Base-by-base conservation (phyloP, 2,888 invertebrate genomes). In the Phymatocera aterrima region DNA sequence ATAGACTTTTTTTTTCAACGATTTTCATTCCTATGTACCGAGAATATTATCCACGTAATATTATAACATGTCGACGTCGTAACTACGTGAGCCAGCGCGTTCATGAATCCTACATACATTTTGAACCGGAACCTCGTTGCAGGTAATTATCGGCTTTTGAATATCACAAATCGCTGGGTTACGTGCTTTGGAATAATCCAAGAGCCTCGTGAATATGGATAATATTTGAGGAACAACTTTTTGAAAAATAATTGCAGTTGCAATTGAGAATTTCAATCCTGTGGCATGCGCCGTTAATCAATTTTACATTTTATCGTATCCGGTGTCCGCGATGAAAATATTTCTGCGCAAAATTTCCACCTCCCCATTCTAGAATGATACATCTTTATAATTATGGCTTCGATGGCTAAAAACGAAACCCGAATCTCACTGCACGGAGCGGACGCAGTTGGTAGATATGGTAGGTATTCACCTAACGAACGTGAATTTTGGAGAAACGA, bases 31-130 rank as follows among this genome's bases (percentile, higher is more conserved):
- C n/a, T n/a, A n/a, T n/a, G n/a, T n/a, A n/a, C n/a, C n/a, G n/a
- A n/a, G n/a, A n/a, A n/a, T n/a, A n/a, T n/a, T n/a, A n/a, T 0
- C 18, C 8, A 24, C 28, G 43, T 89, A 89, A 88, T 87, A 81
- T 6, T 6, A 18, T 15, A 28, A 12, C 5, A 61, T n/a, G n/a
- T 18, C n/a, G 24, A 40, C 24, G 18, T 74, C 74, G n/a, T 34
- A 15, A n/a, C n/a, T 68, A 68, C 77, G 77, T 77, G 65, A 77
- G 65, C n/a, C n/a, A 46, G 48, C 46, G 77, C 77, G 65, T 77
- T 64, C 8, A n/a, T n/a, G n/a, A n/a, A n/a, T n/a, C n/a, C n/a
- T n/a, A n/a, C 5, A 8, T 46, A 31, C 48, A 48, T 28, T 54
- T 54, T 5, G 10, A 68, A 68, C 46, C 46, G 15, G 21, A 8